Conservation (phyloP, 2,797 vertebrate species). For the Hyperoplus immaculatus region DNA sequence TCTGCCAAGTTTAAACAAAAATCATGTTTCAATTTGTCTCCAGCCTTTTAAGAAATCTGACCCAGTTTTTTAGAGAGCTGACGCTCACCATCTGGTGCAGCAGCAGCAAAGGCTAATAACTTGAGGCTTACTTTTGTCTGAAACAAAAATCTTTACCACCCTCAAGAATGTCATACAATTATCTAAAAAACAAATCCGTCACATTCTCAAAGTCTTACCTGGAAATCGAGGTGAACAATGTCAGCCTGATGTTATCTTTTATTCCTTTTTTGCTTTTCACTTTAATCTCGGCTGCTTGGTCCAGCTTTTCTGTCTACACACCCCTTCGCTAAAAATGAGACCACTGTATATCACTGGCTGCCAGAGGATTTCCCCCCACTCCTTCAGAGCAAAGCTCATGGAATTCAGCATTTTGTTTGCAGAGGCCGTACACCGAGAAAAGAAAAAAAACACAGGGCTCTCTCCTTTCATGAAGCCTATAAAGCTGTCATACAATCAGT, state of each 20-base stretch:
- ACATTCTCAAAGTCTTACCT: conserved; percentile 36
- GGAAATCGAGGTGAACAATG: conserved; percentile 3
- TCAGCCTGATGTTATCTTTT: background rate
- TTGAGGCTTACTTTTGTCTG: conserved; percentile 38
- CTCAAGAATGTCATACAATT: background rate
- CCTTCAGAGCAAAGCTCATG: conserved; percentile 52
- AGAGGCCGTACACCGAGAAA: conserved; percentile 35
- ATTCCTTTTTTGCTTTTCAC: conserved; percentile 30
- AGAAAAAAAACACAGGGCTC: background rate
- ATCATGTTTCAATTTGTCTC: conserved; percentile 20
- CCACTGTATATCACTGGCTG: conserved; percentile 45
- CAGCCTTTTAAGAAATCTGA: conserved; percentile 56
- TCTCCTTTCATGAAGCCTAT: conserved; percentile 5
- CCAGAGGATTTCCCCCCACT: conserved; percentile 14
- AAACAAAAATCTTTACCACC: conserved; percentile 17
- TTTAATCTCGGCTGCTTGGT: conserved; percentile 35
- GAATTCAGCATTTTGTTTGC: conserved; percentile 65
- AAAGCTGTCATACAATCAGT: background rate
- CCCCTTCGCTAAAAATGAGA: conserved; percentile 58
- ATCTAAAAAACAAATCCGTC: conserved; percentile 2
- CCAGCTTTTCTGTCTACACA: conserved; percentile 41
- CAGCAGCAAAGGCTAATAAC: conserved; percentile 38
- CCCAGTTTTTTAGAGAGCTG: conserved; percentile 52
- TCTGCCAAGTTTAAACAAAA: conserved; percentile 3
- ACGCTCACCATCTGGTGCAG: conserved; percentile 49